These are phyloP conservation scores for Trichomycterus rosablanca DNA, from an alignment of 2,113 vertebrate genomes.

Conservation along the genomic window DNA sequence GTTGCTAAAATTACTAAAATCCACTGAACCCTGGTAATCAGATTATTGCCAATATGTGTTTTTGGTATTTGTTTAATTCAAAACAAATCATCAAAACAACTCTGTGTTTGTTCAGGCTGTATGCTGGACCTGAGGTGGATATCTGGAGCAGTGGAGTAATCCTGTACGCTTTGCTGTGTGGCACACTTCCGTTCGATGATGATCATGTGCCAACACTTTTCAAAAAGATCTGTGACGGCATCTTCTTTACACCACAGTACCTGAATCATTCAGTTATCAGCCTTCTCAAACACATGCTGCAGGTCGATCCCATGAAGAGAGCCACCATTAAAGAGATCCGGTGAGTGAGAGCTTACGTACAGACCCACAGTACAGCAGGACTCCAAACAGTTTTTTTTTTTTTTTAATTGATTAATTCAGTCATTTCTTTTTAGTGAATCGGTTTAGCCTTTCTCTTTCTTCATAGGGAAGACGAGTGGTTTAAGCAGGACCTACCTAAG, in stretches of 20 bases:
- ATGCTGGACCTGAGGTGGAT: slow-evolving; percentile 96
- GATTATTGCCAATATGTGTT: too few species aligned
- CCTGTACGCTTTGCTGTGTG: slow-evolving; percentile 92
- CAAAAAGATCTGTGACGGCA: slow-evolving; percentile 98
- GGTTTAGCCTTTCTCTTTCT: slow-evolving; percentile 32
- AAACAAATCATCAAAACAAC: too few species aligned
- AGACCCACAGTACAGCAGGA: too few species aligned
- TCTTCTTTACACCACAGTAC: slow-evolving; percentile 96
- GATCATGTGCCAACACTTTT: slow-evolving; percentile 98
- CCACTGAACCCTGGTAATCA: too few species aligned
- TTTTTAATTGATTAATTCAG: too few species aligned
- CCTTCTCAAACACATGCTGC: slow-evolving; percentile 95
- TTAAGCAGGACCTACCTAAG: slow-evolving; percentile 92
- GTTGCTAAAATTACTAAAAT: too few species aligned
- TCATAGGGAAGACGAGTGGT: slow-evolving; percentile 93
- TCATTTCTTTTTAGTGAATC: too few species aligned
- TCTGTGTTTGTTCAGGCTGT: slow-evolving; percentile 69
- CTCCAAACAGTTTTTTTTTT: too few species aligned
- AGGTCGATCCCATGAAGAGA: slow-evolving; percentile 98
- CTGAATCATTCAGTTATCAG: slow-evolving; percentile 85
- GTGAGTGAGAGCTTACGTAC: too few species aligned
- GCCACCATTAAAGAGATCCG: slow-evolving; percentile 95
- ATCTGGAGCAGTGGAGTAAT: slow-evolving; percentile 99
- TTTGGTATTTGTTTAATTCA: too few species aligned
- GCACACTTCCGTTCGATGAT: slow-evolving; percentile 94